Evolutionary conservation across 23 tunicate species (phyloP), one percentile per base, ranked within the genome.

Genomic region (Ascidia mentula): DNA sequence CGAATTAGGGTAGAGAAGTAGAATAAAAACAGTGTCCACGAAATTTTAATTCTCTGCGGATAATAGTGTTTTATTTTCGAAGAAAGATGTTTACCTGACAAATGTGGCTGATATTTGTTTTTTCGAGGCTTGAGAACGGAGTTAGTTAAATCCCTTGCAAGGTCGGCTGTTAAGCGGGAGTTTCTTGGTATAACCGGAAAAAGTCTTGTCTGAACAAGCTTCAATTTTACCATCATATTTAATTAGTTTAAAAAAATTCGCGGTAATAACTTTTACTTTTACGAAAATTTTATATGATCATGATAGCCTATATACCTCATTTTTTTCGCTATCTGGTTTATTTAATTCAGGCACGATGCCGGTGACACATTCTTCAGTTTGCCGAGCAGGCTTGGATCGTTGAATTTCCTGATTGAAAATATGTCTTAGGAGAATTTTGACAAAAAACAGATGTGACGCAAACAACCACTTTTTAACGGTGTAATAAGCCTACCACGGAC

Each of bases 331-430:
- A 35, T 72, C 79, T 1, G 13, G 13, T 90, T 85, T 77, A 18
- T 89, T 89, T 18, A 91, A 69, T 82, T 91, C 97, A 26, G 97
- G 97, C 9, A 91, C 97, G 24, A 91, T 91, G n/a, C 97, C 97
- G 13, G 85, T 32, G 6, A 72, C 90, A 18, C 78, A 32, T 59
- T 81, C 85, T 38, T 34, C 82, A 1, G 59, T 53, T 71, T 78
- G 60, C 61, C 46, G 34, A 13, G 82, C 36, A 12, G 82, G 90
- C 33, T 88, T 85, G 0, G 89, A 79, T 46, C 84, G 69, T 3
- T 81, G 86, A 37, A 88, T 82, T 87, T 88, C 89, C 97, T 91
- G 61, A 26, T 53, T 20, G 24, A 5, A 53, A 53, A 53, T 3
- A 9, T 28, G 65, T 9, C 65, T n/a, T n/a, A n/a, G n/a, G n/a